phyloP scores from a whole-genome alignment of 2,113 vertebrate species.

The Electrona antarctica region DNA sequence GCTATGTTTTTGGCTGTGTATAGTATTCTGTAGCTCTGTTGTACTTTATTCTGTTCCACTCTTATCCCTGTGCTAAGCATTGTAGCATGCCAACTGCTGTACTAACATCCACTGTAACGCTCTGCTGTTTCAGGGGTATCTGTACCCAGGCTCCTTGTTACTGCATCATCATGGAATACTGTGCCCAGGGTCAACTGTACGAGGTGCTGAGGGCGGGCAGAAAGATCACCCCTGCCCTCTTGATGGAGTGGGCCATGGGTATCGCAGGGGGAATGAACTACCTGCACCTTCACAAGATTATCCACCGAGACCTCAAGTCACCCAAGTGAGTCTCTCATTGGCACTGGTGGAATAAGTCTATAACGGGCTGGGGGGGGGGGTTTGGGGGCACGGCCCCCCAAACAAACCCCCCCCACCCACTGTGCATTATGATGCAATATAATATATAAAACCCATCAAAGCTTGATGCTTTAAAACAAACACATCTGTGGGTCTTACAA shows the following conservation, averaged over 20 bases:
- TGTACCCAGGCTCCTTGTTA: slow-evolving; percentile 98
- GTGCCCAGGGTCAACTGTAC: slow-evolving; percentile 98
- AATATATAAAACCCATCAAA: too few relatives aligned
- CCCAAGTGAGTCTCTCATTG: slow-evolving; percentile 84
- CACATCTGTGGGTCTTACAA: too few relatives aligned
- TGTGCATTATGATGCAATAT: too few relatives aligned
- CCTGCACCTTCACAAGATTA: slow-evolving; percentile 98
- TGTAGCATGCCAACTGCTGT: slow-evolving; percentile 2
- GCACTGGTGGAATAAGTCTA: too few relatives aligned
- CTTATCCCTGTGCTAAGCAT: neutral
- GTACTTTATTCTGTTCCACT: neutral
- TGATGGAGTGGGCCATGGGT: slow-evolving; percentile 99
- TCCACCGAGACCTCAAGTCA: slow-evolving; percentile 97
- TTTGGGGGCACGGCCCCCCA: too few relatives aligned
- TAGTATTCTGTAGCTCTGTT: neutral
- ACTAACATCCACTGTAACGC: neutral
- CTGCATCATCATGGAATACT: slow-evolving; percentile 99
- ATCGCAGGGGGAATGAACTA: slow-evolving; percentile 99
- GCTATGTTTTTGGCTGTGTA: too few relatives aligned
- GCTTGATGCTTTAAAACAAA: too few relatives aligned
- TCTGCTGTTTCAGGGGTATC: slow-evolving; percentile 84
- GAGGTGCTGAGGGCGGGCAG: slow-evolving; percentile 96
- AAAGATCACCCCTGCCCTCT: slow-evolving; percentile 91
- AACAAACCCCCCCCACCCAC: too few relatives aligned
- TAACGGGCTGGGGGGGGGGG: too few relatives aligned